Evolutionary conservation across 1,140 invertebrate species (phyloP).

Genomic region (Cardiocondyla obscurior): DNA sequence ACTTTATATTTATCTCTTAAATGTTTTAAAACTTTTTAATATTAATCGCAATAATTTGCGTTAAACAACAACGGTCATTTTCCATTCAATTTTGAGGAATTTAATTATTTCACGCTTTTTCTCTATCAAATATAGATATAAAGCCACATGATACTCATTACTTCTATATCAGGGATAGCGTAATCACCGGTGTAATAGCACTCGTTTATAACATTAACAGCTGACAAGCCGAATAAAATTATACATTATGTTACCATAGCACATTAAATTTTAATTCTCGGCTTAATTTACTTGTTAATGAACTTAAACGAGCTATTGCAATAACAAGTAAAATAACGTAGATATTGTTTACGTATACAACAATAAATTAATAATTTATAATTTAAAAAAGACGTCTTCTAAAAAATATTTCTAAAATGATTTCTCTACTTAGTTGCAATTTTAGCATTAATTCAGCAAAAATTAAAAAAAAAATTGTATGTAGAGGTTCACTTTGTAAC

Average conservation of each 20-base stretch:
- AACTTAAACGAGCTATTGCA: neutral
- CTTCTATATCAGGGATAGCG: slow-evolving; percentile 49
- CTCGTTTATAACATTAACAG: slow-evolving; percentile 51
- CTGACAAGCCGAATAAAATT: neutral
- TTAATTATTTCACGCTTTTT: neutral
- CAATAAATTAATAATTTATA: neutral
- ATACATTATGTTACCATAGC: neutral
- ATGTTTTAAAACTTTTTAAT: no score
- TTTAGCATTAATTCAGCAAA: neutral
- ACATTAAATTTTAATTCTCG: neutral
- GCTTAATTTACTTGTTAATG: slow-evolving; percentile 16
- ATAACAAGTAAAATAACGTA: neutral
- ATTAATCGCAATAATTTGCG: neutral
- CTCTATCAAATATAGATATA: slow-evolving; percentile 5
- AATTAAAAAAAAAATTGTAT: neutral
- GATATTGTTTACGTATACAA: neutral
- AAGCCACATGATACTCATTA: slow-evolving; percentile 19
- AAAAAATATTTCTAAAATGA: neutral
- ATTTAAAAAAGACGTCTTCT: neutral
- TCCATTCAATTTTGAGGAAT: slow-evolving; percentile 24
- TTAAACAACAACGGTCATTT: neutral
- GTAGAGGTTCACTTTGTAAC: neutral
- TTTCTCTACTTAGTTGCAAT: neutral
- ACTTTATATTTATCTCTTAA: neutral
- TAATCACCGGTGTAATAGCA: slow-evolving; percentile 18